These are phyloP conservation scores for Arenicola marina DNA, from an alignment of 2,888 invertebrate species.

Conservation along the genomic window DNA sequence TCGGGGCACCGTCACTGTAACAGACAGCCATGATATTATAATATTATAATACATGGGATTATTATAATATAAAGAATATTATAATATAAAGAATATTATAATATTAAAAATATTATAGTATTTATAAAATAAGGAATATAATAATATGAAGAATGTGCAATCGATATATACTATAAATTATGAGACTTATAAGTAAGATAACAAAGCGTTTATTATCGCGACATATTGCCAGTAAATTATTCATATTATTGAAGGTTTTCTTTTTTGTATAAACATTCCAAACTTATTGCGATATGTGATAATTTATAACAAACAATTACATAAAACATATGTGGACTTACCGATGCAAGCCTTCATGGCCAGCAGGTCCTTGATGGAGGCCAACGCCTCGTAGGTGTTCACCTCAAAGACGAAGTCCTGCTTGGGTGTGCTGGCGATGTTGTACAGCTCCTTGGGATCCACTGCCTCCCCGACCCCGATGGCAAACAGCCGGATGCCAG, in stretches of 20 bases:
- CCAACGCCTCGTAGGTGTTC: slow-evolving; percentile 34
- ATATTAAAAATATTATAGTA: too few species aligned
- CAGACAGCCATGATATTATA: too few species aligned
- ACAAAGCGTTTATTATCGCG: neutral
- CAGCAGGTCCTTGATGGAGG: neutral
- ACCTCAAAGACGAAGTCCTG: slow-evolving; percentile 35
- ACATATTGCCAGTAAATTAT: neutral
- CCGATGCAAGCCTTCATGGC: slow-evolving; percentile 7
- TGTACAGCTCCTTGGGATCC: slow-evolving; percentile 36
- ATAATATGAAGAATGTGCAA: neutral
- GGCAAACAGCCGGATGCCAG: slow-evolving; percentile 32
- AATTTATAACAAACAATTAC: too few species aligned
- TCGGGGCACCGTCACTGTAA: too few species aligned
- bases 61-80: too few species aligned
- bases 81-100: too few species aligned
- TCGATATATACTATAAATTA: too few species aligned
- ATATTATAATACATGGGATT: too few species aligned
- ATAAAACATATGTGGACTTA: neutral
- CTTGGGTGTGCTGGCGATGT: slow-evolving; percentile 38
- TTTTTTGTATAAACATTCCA: too few species aligned
- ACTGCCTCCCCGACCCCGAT: slow-evolving; percentile 40
- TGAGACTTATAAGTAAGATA: too few species aligned
- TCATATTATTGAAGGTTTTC: neutral
- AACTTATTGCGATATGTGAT: too few species aligned
- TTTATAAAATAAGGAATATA: neutral